Evolutionary conservation across 2,888 invertebrate species (phyloP), one percentile per base, ranked within the genome.

Genomic region (Elgonia sp.): DNA sequence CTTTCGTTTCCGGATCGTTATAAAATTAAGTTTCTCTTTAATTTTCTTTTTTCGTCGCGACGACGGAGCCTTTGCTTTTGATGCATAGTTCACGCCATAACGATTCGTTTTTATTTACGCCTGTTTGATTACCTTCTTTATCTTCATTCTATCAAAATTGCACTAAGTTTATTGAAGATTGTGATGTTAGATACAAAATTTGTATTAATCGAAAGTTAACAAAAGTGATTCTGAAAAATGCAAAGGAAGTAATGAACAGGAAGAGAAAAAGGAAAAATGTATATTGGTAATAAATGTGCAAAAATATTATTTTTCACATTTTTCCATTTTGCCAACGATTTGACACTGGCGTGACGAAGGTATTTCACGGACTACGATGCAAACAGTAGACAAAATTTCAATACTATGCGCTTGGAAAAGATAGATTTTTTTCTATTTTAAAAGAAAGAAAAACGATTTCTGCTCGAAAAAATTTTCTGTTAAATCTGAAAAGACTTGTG

Each of bases 81-180:
- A 84, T 84, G 72, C 72, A 70, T 79, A 57, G 80, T 83, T 89
- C 85, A 84, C 84, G 84, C 87, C 84, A 89, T 90, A 83, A 76
- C 90, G 91, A 92, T 92, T 92, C 91, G 91, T 92, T 92, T 92
- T 93, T 93, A 93, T 93, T 93, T 93, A 92, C 93, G 91, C 91
- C 91, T 86, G 90, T 70, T 62, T 85, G 86, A 88, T 86, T 65
- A 53, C 80, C 80, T 72, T 50, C 75, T 84, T 69, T 62, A 80
- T 63, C 80, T 72, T 81, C 82, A 70, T 67, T 76, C 77, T 57
- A 76, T 80, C 83, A 80, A 67, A 86, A 86, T 84, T 80, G 65
- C 67, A 60, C 65, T 83, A 29, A 29, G 29, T 29, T 29, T 29
- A 29, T 29, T 29, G 29, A 29, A 29, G 29, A 29, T 29, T 29